Conservation (phyloP, 37 sponge, comb jelly and placozoan species). For the Petrosia ficiformis region DNA sequence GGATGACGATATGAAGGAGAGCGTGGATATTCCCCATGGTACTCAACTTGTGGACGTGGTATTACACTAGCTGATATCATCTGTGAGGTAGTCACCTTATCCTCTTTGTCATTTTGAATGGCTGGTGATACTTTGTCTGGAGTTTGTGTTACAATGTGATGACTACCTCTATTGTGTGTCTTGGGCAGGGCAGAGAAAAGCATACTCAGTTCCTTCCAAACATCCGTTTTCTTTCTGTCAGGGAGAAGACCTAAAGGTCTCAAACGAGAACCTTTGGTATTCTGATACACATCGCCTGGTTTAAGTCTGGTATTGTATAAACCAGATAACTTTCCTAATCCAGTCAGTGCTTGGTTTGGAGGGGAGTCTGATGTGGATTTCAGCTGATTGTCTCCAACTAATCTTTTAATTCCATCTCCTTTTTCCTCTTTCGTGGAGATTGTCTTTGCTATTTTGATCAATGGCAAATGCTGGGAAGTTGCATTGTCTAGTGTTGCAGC, state of each 20-base stretch:
- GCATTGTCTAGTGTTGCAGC: too few relatives aligned
- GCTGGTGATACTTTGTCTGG: too few relatives aligned
- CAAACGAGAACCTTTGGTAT: background rate
- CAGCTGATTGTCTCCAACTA: background rate
- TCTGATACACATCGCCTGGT: background rate
- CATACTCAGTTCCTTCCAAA: constrained; percentile 4
- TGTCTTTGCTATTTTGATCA: background rate
- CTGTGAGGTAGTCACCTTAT: too few relatives aligned
- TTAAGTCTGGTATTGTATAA: background rate
- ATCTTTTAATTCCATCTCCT: background rate
- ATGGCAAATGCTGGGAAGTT: background rate
- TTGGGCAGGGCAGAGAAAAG: background rate
- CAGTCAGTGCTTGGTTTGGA: background rate
- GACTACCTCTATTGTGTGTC: too few relatives aligned
- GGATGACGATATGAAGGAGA: too few relatives aligned
- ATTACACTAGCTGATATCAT: too few relatives aligned
- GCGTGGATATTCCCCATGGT: too few relatives aligned
- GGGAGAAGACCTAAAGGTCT: background rate
- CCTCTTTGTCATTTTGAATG: too few relatives aligned
- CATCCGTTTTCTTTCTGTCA: background rate
- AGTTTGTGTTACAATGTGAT: too few relatives aligned
- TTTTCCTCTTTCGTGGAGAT: background rate
- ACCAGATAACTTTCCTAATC: background rate
- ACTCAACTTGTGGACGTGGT: too few relatives aligned
- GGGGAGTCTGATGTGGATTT: background rate